These are phyloP conservation scores for Albula glossodonta DNA, from an alignment of 2,113 vertebrate species.

Conservation along the genomic window DNA sequence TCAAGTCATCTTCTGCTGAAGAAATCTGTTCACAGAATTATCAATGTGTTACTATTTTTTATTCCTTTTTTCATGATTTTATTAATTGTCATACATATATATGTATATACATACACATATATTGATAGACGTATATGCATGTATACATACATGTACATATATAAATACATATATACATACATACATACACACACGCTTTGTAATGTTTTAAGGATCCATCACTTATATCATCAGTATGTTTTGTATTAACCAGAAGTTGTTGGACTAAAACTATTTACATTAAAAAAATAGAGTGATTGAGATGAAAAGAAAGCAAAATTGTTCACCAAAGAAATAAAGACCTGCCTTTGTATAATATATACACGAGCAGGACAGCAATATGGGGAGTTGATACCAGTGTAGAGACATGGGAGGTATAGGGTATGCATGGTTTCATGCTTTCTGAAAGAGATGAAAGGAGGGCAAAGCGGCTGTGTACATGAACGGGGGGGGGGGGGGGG, in stretches of 20 bases:
- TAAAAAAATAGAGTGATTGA: constrained; percentile 67
- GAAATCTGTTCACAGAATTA: constrained; percentile 5
- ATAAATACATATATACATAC: constrained; percentile 27
- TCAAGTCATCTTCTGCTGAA: background rate
- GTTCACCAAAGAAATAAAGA: constrained; percentile 53
- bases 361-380: constrained; percentile 51
- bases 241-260: constrained; percentile 64
- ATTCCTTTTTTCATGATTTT: constrained; percentile 65
- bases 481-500: background rate
- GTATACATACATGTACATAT: constrained; percentile 2
- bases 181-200: constrained; percentile 60
- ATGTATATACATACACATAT: constrained; percentile 71
- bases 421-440: background rate
- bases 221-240: constrained; percentile 56
- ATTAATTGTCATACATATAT: constrained; percentile 46
- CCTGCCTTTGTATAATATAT: constrained; percentile 54
- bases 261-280: constrained; percentile 78
- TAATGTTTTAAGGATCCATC: constrained; percentile 69
- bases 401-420: constrained; percentile 16
- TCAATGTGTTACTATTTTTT: constrained; percentile 49
- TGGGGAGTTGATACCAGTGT: background rate
- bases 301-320: constrained; percentile 59
- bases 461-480: constrained; percentile 25
- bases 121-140: constrained; percentile 55
- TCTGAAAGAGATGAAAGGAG: constrained; percentile 19